Conservation (phyloP, 2,797 vertebrate species). For the Amphiprion clarkii region DNA sequence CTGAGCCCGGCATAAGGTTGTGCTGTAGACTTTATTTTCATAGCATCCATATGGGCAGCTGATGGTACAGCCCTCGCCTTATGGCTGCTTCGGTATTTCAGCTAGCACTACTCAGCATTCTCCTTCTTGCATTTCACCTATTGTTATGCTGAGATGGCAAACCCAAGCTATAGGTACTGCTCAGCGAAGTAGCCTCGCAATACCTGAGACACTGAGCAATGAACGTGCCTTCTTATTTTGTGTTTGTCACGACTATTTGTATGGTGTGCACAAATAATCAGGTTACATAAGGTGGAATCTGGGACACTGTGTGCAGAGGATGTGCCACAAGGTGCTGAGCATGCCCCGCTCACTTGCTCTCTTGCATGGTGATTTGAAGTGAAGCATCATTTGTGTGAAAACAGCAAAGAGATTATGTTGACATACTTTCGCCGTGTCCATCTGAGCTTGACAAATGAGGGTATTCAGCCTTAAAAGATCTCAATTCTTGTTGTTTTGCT, state of each 20-base stretch:
- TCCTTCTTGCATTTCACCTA: constrained; percentile 28
- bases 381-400: constrained; percentile 63
- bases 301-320: constrained; percentile 69
- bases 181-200: constrained; percentile 25
- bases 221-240: constrained; percentile 36
- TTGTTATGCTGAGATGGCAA: constrained; percentile 60
- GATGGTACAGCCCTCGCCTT: constrained; percentile 20
- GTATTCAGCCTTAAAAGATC: constrained; percentile 62
- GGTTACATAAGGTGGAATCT: constrained; percentile 76
- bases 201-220: constrained; percentile 68
- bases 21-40: constrained; percentile 36
- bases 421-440: constrained; percentile 52
- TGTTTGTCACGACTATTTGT: constrained; percentile 61
- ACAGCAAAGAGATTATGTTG: constrained; percentile 44
- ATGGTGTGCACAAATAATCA: constrained; percentile 64
- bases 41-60: constrained; percentile 32
- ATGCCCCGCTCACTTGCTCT: constrained; percentile 34
- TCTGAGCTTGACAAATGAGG: constrained; percentile 69
- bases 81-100: constrained; percentile 12
- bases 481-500: constrained; percentile 49
- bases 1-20: neutral
- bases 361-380: constrained; percentile 60
- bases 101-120: constrained; percentile 64
- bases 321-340: constrained; percentile 70
- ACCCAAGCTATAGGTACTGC: constrained; percentile 19